Conservation (phyloP, 2,113 vertebrate genomes). For the Callithrix jacchus region DNA sequence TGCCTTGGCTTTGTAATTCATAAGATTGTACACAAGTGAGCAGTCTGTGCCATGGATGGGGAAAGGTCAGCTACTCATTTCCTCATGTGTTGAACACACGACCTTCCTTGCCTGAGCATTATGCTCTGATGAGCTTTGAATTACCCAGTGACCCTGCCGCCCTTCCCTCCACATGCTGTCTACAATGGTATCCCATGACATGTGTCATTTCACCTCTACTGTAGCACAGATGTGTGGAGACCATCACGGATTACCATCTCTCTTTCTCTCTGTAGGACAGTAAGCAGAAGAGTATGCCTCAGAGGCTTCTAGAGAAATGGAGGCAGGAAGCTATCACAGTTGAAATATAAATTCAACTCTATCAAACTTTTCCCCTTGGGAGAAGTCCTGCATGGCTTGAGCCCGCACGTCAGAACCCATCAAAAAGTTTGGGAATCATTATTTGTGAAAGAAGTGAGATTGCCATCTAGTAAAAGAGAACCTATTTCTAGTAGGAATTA, state of each 20-base stretch:
- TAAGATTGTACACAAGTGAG: background rate
- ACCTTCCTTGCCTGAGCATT: background rate
- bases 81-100: background rate
- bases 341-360: slow-evolving; percentile 35
- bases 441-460: slow-evolving; percentile 19
- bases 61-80: background rate
- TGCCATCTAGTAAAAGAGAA: background rate
- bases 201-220: slow-evolving; percentile 32
- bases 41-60: background rate
- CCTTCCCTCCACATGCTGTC: slow-evolving; percentile 3
- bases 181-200: background rate
- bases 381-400: background rate
- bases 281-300: background rate
- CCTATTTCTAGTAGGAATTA: background rate
- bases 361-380: background rate
- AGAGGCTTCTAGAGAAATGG: background rate
- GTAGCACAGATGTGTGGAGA: background rate
- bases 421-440: slow-evolving; percentile 37
- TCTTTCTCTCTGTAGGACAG: background rate
- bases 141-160: background rate
- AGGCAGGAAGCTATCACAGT: background rate
- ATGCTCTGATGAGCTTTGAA: slow-evolving; percentile 32
- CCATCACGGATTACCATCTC: background rate
- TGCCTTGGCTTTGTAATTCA: background rate
- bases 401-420: background rate